Evolutionary conservation across 2,888 invertebrate species (phyloP).

Genomic region (Frankliniella intonsa): DNA sequence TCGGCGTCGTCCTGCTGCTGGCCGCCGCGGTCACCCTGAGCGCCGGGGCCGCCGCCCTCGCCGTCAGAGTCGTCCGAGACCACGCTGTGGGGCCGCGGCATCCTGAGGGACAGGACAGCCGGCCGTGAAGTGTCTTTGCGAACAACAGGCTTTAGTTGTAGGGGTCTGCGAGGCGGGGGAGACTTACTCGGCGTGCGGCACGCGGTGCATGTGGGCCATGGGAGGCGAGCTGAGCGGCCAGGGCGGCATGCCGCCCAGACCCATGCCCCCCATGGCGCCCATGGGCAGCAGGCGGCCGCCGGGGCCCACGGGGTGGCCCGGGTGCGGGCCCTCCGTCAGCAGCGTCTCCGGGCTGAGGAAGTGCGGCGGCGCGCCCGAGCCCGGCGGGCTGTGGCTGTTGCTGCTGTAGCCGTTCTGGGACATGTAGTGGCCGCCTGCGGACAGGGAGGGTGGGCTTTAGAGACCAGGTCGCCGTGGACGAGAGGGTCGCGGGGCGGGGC

Average conservation of each 20-base stretch:
- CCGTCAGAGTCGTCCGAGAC: conserved; percentile 1
- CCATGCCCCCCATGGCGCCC: conserved; percentile 30
- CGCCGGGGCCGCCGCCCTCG: conserved; percentile 9
- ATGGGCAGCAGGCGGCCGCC: conserved; percentile 28
- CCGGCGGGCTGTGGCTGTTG: conserved; percentile 61
- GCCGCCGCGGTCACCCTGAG: background rate
- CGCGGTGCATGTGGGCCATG: conserved; percentile 19
- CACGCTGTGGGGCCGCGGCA: background rate
- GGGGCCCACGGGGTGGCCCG: conserved; percentile 31
- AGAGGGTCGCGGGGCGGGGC: background rate
- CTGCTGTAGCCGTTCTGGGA: conserved; percentile 60
- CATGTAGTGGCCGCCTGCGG: conserved; percentile 34
- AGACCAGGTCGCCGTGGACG: background rate
- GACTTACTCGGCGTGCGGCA: conserved; percentile 1
- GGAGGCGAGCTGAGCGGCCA: conserved; percentile 15
- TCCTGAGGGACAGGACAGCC: background rate
- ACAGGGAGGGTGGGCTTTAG: background rate
- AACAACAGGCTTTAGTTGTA: background rate
- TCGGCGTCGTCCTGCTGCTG: conserved; percentile 30
- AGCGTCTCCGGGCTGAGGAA: conserved; percentile 19
- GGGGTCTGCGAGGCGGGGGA: background rate
- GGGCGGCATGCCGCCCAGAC: conserved; percentile 27
- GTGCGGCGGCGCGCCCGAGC: conserved; percentile 55
- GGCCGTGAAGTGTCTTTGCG: background rate
- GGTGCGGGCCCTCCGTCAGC: conserved; percentile 30